Evolutionary conservation across 2,113 vertebrate species (phyloP), one percentile per base, ranked within the genome.

Genomic region (Pterocles burchelli): DNA sequence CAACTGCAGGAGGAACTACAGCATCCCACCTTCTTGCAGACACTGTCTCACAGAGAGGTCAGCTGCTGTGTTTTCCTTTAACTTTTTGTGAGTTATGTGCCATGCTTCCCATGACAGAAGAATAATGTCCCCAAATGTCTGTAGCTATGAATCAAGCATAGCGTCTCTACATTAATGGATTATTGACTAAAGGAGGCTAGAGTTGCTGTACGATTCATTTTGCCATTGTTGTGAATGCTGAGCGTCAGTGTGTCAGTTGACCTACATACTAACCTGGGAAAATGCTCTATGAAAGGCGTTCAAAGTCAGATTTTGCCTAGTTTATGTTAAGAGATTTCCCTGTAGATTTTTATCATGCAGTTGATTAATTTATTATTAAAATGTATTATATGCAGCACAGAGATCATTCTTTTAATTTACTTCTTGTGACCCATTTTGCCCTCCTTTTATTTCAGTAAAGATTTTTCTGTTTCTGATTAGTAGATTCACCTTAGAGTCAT

Each of bases 331-430:
- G 48, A 79, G 46, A 78, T 96, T 96, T 95, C 85, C 73, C 79
- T 85, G 66, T 25, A 89, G 72, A 91, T 91, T 95, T 95, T 95
- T 83, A 51, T 90, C 67, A 49, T 43, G 34, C 36, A 81, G 65
- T 70, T 91, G 62, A 91, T 96, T 95, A 96, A 84, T 90, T 94
- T 95, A 95, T 93, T 94, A 85, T 74, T 90, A 88, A 77, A 92
- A 85, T 41, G 34, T 51, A 20, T 90, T 77, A 65, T 19, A 73
- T 31, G 19, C 45, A 82, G 48, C 33, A 28, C 31, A 82, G 82
- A 85, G 61, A 89, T 93, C 1, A 77, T 84, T 85, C 13, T 93
- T 92, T 52, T 67, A 76, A 92, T 96, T 88, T 89, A 68, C 41
- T 82, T 94, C 51, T 81, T 82, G 41, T 77, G 85, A 78, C 89